Evolutionary conservation across 2,797 vertebrate species (phyloP).

Genomic region (Rhinatrema bivittatum): DNA sequence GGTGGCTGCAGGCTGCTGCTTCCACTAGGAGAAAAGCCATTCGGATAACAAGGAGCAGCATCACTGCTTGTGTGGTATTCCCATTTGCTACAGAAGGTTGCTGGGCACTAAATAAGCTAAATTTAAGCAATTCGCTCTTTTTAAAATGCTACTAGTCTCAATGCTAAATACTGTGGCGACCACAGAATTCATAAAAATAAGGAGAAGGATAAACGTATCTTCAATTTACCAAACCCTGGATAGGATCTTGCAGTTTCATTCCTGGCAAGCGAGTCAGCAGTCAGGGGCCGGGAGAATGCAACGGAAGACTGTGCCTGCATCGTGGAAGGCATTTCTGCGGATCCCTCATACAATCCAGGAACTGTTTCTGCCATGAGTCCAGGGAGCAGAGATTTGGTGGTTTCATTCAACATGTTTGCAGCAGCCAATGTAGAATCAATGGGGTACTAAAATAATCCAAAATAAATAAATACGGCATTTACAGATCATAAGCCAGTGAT

Average conservation of each 20-base stretch:
- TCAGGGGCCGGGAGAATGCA: constrained; percentile 41
- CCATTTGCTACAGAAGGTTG: constrained; percentile 49
- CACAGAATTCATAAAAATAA: constrained; percentile 15
- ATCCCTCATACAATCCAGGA: constrained; percentile 62
- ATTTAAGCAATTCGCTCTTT: too few species aligned
- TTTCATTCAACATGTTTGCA: constrained; percentile 34
- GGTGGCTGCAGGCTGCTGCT: constrained; percentile 46
- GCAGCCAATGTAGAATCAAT: constrained; percentile 40
- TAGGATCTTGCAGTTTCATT: constrained; percentile 22
- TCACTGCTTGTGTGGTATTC: constrained; percentile 64
- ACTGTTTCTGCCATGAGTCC: constrained; percentile 35
- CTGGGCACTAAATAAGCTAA: constrained; percentile 40
- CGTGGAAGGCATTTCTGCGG: constrained; percentile 57
- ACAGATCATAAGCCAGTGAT: too few species aligned
- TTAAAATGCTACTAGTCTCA: neutral
- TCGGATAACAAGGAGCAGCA: constrained; percentile 53
- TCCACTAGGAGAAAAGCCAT: constrained; percentile 56
- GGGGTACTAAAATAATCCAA: constrained; percentile 56
- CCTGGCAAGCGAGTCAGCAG: constrained; percentile 25
- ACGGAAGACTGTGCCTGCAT: constrained; percentile 57
- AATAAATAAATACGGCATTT: constrained; percentile 9
- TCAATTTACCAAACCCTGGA: constrained; percentile 39
- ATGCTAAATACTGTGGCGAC: constrained; percentile 18
- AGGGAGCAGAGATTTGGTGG: constrained; percentile 6
- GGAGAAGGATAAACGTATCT: constrained; percentile 7